A percentile compares a stretch with the other conserved stretches of the same genome.
Conservation (phyloP, 1,140 invertebrate species). For the Diploscapter pachys region DNA sequence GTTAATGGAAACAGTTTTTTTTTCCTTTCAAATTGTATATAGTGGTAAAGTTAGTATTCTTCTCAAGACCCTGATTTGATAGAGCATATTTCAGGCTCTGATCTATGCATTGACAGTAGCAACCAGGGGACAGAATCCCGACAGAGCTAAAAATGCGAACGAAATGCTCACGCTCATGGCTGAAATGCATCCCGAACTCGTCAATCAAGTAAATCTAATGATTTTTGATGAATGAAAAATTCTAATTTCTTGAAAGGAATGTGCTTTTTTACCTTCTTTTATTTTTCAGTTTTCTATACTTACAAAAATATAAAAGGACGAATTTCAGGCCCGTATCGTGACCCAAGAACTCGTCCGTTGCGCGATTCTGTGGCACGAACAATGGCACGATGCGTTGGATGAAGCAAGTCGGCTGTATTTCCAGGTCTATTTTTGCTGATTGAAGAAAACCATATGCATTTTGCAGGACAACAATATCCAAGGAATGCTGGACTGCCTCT, state of each 20-base stretch:
- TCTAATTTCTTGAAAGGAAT: no score
- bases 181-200: slow-evolving; percentile 83
- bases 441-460: not conserved
- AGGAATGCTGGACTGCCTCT: slow-evolving; percentile 90
- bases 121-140: slow-evolving; percentile 81
- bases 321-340: slow-evolving; percentile 52
- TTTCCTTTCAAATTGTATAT: no score
- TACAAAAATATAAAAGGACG: no score
- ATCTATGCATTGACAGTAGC: slow-evolving; percentile 97
- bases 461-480: slow-evolving; percentile 70
- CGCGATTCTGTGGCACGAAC: slow-evolving; percentile 97
- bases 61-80: no score
- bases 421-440: slow-evolving; percentile 65
- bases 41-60: no score
- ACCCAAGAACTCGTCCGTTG: slow-evolving; percentile 96
- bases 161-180: slow-evolving; percentile 91
- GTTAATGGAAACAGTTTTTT: no score
- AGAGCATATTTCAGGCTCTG: slow-evolving; percentile 68
- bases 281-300: no score
- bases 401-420: slow-evolving; percentile 95
- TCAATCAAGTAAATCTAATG: slow-evolving; percentile 73
- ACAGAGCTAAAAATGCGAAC: slow-evolving; percentile 83
- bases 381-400: slow-evolving; percentile 97
- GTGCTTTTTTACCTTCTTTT: not conserved
- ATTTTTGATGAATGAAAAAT: no score